Evolutionary conservation across 1,140 invertebrate species (phyloP), one percentile per base, ranked within the genome.

Genomic region (Eciton burchellii): DNA sequence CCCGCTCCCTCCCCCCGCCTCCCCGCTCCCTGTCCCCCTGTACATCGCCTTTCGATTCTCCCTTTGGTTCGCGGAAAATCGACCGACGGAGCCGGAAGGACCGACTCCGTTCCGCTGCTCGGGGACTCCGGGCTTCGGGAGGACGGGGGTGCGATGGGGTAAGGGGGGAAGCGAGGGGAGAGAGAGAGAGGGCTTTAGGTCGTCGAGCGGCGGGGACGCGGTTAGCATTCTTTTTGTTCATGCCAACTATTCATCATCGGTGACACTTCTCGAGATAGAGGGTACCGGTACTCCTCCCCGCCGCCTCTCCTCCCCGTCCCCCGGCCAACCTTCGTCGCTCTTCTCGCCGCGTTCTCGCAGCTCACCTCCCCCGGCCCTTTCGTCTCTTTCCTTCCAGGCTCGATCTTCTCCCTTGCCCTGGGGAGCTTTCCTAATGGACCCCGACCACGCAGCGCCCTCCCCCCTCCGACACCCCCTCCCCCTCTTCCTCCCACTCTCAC

Each of bases 211-310:
- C 85, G 89, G 88, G 84, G 86, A 88, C 86, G 85, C 89, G 92
- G 90, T 93, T 94, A 91, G 90, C 91, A 92, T 94, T 94, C 92
- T 94, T 94, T 94, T 94, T 94, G 92, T 93, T 94, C 92, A 91
- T 93, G 92, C 91, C 92, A 94, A 94, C 93, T 93, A 94, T 94
- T 94, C 93, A 94, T 94, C 93, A 94, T 93, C 92, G 91, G 91
- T 94, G 93, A 94, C 93, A 93, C 91, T 93, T 93, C 88, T 90
- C 89, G 89, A 94, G 93, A 94, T 94, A 94, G 92, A 93, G 91
- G 87, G 88, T 86, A 72, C 82, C 81, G 72, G 29, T 54, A 52
- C 66, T 76, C 79, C 29, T 62, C 52, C 54, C 59, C 24, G 62
- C 45, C 62, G n/a, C 56, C 21, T 24, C n/a, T 16, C 49, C 59